phyloP scores from a whole-genome alignment of 2,797 vertebrate species.

The Pristis pectinata region DNA sequence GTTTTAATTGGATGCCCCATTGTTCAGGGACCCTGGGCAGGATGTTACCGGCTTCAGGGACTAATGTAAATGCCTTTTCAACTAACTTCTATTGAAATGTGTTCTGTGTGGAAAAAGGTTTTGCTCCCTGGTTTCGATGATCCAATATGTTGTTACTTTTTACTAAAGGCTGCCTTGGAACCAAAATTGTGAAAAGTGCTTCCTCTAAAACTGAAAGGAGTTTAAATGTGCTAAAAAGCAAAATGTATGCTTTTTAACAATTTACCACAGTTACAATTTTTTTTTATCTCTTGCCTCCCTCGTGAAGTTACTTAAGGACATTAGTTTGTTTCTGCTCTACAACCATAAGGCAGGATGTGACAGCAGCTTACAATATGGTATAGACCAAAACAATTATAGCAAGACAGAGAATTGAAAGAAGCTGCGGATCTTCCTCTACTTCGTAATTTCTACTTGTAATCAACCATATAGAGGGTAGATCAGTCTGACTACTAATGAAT shows the following conservation, averaged over 20 bases:
- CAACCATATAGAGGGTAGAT: not conserved
- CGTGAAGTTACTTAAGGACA: not conserved
- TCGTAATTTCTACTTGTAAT: too few species aligned
- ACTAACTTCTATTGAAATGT: constrained; percentile 10
- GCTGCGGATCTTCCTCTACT: too few species aligned
- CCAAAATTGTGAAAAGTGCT: not conserved
- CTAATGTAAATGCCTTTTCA: constrained; percentile 19
- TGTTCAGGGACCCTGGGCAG: not conserved
- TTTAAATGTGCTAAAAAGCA: not conserved
- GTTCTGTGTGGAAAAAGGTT: not conserved
- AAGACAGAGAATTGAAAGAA: not conserved
- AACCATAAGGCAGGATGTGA: not conserved
- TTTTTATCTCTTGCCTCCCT: not conserved
- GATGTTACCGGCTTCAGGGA: not conserved
- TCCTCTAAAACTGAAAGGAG: not conserved
- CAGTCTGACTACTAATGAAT: not conserved
- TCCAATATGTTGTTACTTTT: not conserved
- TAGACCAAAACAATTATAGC: not conserved
- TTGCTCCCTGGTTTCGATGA: not conserved
- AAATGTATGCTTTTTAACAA: not conserved
- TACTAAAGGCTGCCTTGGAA: not conserved
- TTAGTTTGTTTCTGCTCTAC: not conserved
- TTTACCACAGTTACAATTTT: not conserved
- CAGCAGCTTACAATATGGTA: not conserved
- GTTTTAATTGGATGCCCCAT: constrained; percentile 34